phyloP scores from a whole-genome alignment of 2,797 vertebrate species.

The Meriones psammophilus region DNA sequence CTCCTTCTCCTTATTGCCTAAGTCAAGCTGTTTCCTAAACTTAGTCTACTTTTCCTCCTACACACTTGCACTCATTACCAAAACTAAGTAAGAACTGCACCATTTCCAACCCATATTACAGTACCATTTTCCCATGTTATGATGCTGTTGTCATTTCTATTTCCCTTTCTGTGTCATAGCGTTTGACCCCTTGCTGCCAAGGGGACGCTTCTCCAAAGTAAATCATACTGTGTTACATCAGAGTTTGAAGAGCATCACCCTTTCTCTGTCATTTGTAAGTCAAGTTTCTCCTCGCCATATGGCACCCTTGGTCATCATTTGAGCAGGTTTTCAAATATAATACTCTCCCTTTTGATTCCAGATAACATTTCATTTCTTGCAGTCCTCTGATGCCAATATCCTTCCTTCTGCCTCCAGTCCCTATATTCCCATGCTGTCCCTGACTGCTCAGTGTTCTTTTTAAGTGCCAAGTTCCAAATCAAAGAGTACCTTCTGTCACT shows the following conservation, averaged over 20 bases:
- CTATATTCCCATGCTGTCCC: not conserved
- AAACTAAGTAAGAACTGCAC: not conserved
- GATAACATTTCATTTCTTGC: not conserved
- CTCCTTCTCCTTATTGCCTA: not conserved
- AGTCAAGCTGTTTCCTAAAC: not conserved
- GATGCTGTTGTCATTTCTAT: not conserved
- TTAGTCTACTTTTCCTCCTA: not conserved
- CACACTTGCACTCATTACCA: not conserved
- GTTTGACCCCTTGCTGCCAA: not conserved
- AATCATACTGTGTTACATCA: not conserved
- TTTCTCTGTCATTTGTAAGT: not conserved
- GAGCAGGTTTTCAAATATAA: not conserved
- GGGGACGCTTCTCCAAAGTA: not conserved
- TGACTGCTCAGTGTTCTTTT: not conserved
- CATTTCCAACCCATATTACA: not conserved
- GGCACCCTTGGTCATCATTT: not conserved
- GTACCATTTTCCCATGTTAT: fast-evolving
- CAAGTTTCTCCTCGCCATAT: not conserved
- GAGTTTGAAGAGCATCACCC: not conserved
- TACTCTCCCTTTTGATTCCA: not conserved
- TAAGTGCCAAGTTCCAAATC: not conserved
- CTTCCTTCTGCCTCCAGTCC: not conserved
- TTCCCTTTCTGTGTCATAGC: not conserved
- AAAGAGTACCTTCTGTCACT: not conserved
- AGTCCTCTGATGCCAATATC: not conserved